phyloP scores from a whole-genome alignment of 2,113 vertebrate genomes.

The Atrichornis clamosus region DNA sequence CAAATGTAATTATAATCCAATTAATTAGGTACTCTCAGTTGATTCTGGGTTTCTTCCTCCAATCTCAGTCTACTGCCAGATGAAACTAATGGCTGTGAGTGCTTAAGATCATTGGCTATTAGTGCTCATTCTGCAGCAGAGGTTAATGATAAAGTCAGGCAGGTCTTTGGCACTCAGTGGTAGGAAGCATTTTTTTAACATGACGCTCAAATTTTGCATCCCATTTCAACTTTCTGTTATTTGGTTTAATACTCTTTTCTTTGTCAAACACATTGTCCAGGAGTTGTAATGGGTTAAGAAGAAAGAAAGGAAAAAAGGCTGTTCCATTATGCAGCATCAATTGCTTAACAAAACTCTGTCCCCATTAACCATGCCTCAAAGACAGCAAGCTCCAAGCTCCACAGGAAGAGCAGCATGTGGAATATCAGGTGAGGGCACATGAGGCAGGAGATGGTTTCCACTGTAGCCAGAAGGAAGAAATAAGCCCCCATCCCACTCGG shows the following conservation, averaged over 20 bases:
- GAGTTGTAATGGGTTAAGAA: neutral
- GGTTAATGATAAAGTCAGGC: neutral
- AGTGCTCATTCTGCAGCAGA: neutral
- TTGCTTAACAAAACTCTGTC: slow-evolving; percentile 6
- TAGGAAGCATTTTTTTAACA: neutral
- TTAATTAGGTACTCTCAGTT: slow-evolving; percentile 65
- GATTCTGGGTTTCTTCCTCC: slow-evolving; percentile 44
- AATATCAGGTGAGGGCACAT: neutral
- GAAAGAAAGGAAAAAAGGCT: neutral
- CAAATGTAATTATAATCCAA: slow-evolving; percentile 70
- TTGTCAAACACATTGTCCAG: neutral
- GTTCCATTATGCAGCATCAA: neutral
- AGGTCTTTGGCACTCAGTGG: neutral
- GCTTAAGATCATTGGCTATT: neutral
- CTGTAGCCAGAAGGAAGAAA: neutral
- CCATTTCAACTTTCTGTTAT: neutral
- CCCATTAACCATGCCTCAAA: neutral
- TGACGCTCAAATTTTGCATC: neutral
- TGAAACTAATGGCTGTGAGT: neutral
- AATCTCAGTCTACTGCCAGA: neutral
- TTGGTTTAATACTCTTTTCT: neutral
- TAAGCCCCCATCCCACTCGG: neutral
- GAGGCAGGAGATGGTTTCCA: neutral
- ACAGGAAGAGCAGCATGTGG: neutral
- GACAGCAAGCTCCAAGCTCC: neutral